Base-by-base conservation (phyloP, 2,797 vertebrate species). In the Tadarida brasiliensis region DNA sequence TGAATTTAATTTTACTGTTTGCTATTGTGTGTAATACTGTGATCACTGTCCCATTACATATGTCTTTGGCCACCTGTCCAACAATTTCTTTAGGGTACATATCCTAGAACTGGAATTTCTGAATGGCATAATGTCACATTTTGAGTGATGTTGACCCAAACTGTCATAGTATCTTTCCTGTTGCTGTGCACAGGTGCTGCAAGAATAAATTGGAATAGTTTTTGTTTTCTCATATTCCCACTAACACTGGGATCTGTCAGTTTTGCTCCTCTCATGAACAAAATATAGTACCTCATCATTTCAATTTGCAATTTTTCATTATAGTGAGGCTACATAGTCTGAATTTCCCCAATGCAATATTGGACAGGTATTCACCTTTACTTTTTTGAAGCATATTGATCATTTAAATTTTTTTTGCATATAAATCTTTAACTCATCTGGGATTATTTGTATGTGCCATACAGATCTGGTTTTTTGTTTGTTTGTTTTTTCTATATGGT, bases 101-200 rank as follows among this genome's bases (percentile, higher is more conserved):
- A 67, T 73, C 17, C 33, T 77, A 94, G 63, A 92, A 61, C 7
- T 95, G 51, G n/a, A 91, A 82, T 56, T 81, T 90, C 28, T 65
- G 12, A 49, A 16, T 81, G 28, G 47, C 0, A n/a, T 17, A 56
- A 15, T 35, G 47, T 26, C 47, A 17, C 28, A 39, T 84, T 80
- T 94, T 76, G 54, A 85, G 59, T 33, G 54, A 49, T 20, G 26
- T 68, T 33, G 44, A 74, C 51, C 14, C n/a, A 80, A 61, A 17
- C 7, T 51, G 11, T 33, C 26, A 3, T 80, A 17, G 47, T 16
- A 19, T 16, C 61, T 19, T 65, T 81, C 19, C 17, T 22, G 33
- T 35, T 19, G 28, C 73, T 73, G 30, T 56, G n/a, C n/a, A 85
- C 22, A 65, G 44, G 33, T 54, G 19, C 7, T 10, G 2, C 28